Base-by-base conservation (phyloP, 1,140 invertebrate genomes). In the Mamestra configurata region DNA sequence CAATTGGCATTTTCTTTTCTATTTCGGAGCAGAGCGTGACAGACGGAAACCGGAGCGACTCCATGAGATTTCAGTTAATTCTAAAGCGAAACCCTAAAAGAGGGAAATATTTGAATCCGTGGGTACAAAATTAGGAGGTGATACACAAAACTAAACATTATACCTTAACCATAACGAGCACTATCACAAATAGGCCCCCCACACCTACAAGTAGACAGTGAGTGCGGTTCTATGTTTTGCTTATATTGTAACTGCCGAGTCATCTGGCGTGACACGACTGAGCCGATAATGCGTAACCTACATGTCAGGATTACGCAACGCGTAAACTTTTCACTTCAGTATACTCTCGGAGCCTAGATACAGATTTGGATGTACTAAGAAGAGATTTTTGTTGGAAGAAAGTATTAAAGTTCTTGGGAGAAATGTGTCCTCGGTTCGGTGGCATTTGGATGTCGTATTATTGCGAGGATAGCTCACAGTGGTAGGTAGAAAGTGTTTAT, bases 221-320 rank as follows among this genome's bases (percentile, higher is more conserved):
- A 89, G 86, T 85, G 87, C 82, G 84, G 81, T 87, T 89, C 83
- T 81, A 75, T 87, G 87, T 89, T 86, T 82, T 80, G 82, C 83
- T 84, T 83, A 84, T 82, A 79, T 86, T 82, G 82, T 81, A 64
- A 79, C 77, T 73, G 82, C 81, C 77, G 72, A 84, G 83, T 84
- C 83, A 85, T 85, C 77, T 80, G 79, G 37, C 46, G 61, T 57
- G 76, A 79, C 79, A 73, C 66, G 79, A 27, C 81, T 72, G 53
- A 70, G 61, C 72, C 57, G 79, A 80, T 80, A 79, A 79, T 79
- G 71, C 59, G 70, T 75, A 66, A 64, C 77, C 49, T 68, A 78
- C 76, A 43, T 70, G 76, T 55, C 13, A 37, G 76, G 61, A 78
- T 68, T 70, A 70, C 64, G 76, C 51, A 78, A 55, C 70, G 70